Percentiles rank a stretch among this genome's conserved stretches.
Conservation (phyloP, 2,797 vertebrate genomes). For the Hydrophis major region DNA sequence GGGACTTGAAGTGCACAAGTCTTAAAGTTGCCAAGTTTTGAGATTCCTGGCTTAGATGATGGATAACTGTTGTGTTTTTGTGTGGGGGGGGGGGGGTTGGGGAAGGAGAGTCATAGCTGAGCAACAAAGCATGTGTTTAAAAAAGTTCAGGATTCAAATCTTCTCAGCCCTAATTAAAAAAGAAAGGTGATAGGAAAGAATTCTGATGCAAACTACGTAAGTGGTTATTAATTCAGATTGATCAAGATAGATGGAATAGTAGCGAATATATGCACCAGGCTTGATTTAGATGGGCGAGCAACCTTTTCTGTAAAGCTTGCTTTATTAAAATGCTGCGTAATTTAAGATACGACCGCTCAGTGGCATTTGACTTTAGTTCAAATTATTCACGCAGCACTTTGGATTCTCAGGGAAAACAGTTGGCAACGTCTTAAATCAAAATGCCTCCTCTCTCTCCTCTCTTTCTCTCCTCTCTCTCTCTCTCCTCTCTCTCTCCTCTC, state of each 20-base stretch:
- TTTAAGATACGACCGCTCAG: neutral
- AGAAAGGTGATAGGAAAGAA: neutral
- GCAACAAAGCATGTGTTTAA: neutral
- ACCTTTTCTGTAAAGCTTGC: neutral
- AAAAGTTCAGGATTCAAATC: neutral
- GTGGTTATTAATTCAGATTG: neutral
- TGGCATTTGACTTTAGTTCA: neutral
- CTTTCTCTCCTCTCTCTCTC: no score
- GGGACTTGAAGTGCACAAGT: neutral
- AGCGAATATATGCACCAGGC: neutral
- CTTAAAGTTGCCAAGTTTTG: neutral
- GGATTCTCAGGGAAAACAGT: neutral
- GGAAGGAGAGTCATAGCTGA: neutral
- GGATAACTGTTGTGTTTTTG: neutral
- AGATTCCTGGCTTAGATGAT: neutral
- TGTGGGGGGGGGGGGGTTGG: fast-evolving
- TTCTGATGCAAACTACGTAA: neutral
- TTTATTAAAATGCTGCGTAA: neutral
- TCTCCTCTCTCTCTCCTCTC: no score
- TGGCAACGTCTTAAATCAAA: neutral
- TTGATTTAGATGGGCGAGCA: neutral
- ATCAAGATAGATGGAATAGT: neutral
- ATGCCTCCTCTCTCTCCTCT: neutral
- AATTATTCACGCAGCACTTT: neutral
- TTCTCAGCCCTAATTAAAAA: neutral